phyloP scores from a whole-genome alignment of 2,888 invertebrate species.

The Latheticus oryzae region DNA sequence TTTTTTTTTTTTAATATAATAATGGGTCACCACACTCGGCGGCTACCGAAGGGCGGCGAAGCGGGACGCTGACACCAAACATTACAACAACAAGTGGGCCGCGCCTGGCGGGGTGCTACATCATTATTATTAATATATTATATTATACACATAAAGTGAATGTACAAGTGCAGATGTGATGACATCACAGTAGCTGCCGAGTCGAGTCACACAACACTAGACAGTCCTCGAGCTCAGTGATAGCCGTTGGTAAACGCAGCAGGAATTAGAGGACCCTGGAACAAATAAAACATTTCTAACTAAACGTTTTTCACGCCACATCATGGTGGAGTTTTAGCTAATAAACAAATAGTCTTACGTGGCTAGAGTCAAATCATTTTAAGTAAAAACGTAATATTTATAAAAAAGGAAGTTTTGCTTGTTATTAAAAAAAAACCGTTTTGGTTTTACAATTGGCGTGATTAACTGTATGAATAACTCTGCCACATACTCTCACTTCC shows the following conservation, averaged over 20 bases:
- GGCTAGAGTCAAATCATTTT: no score
- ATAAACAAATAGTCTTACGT: no score
- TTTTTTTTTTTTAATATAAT: no score
- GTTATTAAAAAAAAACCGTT: slow-evolving; percentile 26
- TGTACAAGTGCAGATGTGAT: slow-evolving; percentile 67
- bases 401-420: no score
- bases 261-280: slow-evolving; percentile 96
- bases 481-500: no score
- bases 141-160: slow-evolving; percentile 65
- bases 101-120: slow-evolving; percentile 66
- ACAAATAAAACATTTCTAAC: slow-evolving; percentile 61
- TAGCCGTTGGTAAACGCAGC: slow-evolving; percentile 99
- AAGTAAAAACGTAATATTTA: no score
- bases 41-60: slow-evolving; percentile 65
- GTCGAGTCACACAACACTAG: slow-evolving; percentile 65
- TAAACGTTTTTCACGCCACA: no score
- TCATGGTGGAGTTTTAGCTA: no score
- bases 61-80: slow-evolving; percentile 66
- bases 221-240: slow-evolving; percentile 77
- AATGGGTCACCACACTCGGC: slow-evolving; percentile 60
- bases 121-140: slow-evolving; percentile 57
- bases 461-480: no score
- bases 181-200: slow-evolving; percentile 66
- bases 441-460: no score
- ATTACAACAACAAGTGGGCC: slow-evolving; percentile 67